Evolutionary conservation across 1,140 invertebrate genomes (phyloP), one percentile per base, ranked within the genome.

Genomic region (Triops cancriformis): DNA sequence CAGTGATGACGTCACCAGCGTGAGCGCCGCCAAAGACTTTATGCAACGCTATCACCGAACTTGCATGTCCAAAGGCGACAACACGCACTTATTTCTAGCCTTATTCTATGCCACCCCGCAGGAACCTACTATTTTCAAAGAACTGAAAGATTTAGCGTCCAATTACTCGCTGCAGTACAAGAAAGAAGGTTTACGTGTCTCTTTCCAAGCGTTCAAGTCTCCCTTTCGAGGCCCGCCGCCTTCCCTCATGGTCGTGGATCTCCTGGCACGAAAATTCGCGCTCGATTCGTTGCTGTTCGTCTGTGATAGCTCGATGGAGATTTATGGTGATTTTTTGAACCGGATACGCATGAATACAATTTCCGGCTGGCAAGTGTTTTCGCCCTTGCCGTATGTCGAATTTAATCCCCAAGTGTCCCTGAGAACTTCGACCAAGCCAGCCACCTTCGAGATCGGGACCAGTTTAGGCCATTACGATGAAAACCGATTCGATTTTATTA

Each of bases 341-440:
- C 83, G 92, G 89, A 90, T 93, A 10, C 87, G 93, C 77, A 94
- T 95, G 92, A 94, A 94, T 83, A 95, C 92, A 4, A 93, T 95
- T 76, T 85, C 84, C 74, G 89, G 90, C 76, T 91, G 89, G 83
- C 94, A 95, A 87, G 88, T 94, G 79, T 96, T 91, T 83, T 90
- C 90, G 80, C 91, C 94, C 27, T 90, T 94, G 51, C 92, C 92
- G n/a, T 95, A 94, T 83, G 87, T 89, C 73, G 90, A 91, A 83
- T 93, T 89, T 85, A 88, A 91, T 84, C 91, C 91, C 37, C 85
- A 86, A 45, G 85, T 92, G 82, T 83, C 88, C 81, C 86, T 85
- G 82, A 77, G 85, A 83, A 74, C 83, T 81, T 78, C 87, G 85
- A 77, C 84, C 83, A 86, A 88, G 84, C 84, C 87, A 83, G 80